phyloP scores from a whole-genome alignment of 2,888 invertebrate species.

The Eretmocerus hayati region DNA sequence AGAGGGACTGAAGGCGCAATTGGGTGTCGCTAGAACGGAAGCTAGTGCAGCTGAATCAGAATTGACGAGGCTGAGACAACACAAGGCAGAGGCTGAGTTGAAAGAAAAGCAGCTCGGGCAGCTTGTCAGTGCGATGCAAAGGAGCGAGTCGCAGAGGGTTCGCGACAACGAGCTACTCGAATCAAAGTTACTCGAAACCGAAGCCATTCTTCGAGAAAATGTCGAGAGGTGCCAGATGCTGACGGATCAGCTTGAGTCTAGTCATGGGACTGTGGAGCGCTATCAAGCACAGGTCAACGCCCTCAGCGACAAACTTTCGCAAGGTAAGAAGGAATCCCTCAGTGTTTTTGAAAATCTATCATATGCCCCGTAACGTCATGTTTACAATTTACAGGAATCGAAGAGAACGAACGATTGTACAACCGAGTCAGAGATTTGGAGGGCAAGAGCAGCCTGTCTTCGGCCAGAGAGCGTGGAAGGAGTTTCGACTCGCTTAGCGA shows the following conservation, averaged over 20 bases:
- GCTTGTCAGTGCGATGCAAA: constrained; percentile 69
- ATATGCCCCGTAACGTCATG: constrained; percentile 13
- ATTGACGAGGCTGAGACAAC: constrained; percentile 62
- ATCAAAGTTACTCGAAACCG: constrained; percentile 59
- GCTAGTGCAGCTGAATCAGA: constrained; percentile 65
- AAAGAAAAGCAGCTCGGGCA: constrained; percentile 71
- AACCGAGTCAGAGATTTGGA: constrained; percentile 67
- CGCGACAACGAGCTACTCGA: constrained; percentile 65
- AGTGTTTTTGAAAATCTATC: not conserved
- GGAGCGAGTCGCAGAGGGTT: constrained; percentile 66
- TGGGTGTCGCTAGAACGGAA: constrained; percentile 58
- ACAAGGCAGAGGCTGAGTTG: constrained; percentile 67
- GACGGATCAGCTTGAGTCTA: constrained; percentile 60
- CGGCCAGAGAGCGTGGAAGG: constrained; percentile 55
- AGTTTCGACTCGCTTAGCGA: constrained; percentile 76
- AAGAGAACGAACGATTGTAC: constrained; percentile 71
- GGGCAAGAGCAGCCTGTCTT: constrained; percentile 52
- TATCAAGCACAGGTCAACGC: constrained; percentile 63
- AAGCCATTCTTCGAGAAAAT: constrained; percentile 61
- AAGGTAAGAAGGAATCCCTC: constrained; percentile 47
- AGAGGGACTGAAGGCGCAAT: constrained; percentile 63
- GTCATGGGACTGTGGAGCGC: constrained; percentile 60
- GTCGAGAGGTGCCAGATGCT: constrained; percentile 60
- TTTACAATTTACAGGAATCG: constrained; percentile 48
- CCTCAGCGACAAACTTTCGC: constrained; percentile 59